A percentile compares a stretch with the other conserved stretches of the same genome.
Conservation (phyloP, 2,888 invertebrate species). For the Holacanthella duospinosa region DNA sequence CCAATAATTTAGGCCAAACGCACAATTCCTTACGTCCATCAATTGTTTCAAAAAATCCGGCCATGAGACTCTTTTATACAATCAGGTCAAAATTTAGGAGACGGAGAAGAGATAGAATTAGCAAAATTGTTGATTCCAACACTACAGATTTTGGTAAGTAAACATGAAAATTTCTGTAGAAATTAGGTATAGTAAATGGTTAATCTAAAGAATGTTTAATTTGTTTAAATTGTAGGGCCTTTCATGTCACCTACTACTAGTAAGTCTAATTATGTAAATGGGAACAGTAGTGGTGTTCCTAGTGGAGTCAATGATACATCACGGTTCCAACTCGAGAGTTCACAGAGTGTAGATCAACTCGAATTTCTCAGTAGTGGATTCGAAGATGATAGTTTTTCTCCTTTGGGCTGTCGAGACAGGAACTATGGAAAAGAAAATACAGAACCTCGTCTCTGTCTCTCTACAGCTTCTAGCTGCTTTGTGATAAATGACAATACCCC, state of each 20-base stretch:
- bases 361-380: neutral
- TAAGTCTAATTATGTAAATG: too few relatives aligned
- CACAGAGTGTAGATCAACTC: neutral
- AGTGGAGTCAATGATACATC: conserved; percentile 8
- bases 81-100: conserved; percentile 30
- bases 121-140: conserved; percentile 31
- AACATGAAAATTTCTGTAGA: neutral
- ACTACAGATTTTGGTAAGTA: conserved; percentile 28
- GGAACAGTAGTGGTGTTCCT: neutral
- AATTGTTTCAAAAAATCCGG: conserved; percentile 22
- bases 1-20: too few relatives aligned
- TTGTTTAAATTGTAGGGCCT: neutral
- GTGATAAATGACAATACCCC: neutral
- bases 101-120: conserved; percentile 25
- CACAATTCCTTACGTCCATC: too few relatives aligned
- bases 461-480: neutral
- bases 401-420: neutral
- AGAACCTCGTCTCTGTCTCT: neutral
- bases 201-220: too few relatives aligned
- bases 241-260: neutral
- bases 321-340: neutral
- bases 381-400: neutral
- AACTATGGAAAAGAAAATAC: conserved; percentile 1
- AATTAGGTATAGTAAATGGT: neutral
- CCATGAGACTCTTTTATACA: conserved; percentile 27